Evolutionary conservation across 2,888 invertebrate species (phyloP).

Genomic region (Oasisia sp.): DNA sequence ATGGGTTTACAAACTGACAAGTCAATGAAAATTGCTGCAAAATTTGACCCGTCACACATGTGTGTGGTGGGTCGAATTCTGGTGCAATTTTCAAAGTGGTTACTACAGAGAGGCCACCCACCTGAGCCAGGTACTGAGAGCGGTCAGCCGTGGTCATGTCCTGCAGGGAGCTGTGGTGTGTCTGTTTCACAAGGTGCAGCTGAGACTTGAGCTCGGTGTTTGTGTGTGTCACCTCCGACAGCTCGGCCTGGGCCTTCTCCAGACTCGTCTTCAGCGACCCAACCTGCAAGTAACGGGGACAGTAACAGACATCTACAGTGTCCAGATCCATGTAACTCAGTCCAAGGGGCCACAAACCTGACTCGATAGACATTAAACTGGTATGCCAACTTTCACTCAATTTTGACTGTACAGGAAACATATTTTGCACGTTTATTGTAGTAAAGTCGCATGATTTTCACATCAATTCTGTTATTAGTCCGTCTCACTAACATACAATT

Average conservation of each 20-base stretch:
- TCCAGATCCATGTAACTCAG: no score
- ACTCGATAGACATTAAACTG: no score
- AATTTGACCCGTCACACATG: neutral
- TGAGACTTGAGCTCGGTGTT: constrained; percentile 29
- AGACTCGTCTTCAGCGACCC: constrained; percentile 33
- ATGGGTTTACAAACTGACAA: no score
- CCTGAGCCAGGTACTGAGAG: constrained; percentile 33
- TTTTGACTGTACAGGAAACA: neutral
- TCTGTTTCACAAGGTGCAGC: constrained; percentile 20
- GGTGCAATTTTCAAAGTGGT: neutral
- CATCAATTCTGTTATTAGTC: neutral
- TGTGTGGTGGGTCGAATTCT: no score
- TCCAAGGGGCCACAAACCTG: no score
- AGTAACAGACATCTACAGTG: no score
- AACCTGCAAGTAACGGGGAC: constrained; percentile 27
- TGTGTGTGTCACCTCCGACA: constrained; percentile 23
- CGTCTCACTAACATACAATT: neutral
- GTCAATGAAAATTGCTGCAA: no score
- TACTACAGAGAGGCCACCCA: neutral
- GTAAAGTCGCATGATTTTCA: neutral
- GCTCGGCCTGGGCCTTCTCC: constrained; percentile 30
- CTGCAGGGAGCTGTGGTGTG: constrained; percentile 27
- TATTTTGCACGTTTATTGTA: neutral
- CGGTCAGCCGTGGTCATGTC: constrained; percentile 33
- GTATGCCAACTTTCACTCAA: neutral